These are phyloP conservation scores for Pseudochaenichthys georgianus DNA, from an alignment of 2,797 vertebrate species.

Conservation along the genomic window DNA sequence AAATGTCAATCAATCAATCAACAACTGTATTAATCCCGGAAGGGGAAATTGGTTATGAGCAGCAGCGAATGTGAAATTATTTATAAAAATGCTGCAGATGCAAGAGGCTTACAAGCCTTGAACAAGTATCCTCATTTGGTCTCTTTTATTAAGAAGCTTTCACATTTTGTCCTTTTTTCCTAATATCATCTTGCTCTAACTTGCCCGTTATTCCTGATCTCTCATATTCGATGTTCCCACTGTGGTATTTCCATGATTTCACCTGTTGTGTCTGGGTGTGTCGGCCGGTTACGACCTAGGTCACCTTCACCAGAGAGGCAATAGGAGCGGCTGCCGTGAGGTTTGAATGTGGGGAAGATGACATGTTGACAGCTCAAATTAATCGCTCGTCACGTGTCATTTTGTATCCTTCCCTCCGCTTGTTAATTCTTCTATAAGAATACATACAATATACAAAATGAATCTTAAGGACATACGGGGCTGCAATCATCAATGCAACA, in stretches of 20 bases:
- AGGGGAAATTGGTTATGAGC: too few species aligned
- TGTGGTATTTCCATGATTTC: constrained; percentile 69
- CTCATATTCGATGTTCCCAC: constrained; percentile 14
- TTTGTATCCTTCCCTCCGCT: constrained; percentile 47
- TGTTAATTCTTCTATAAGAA: constrained; percentile 76
- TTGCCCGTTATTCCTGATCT: constrained; percentile 21
- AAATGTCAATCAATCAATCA: background rate
- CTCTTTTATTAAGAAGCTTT: background rate
- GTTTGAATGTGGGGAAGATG: constrained; percentile 79
- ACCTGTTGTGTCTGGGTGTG: constrained; percentile 78
- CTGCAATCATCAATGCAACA: constrained; percentile 62
- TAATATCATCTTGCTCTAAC: background rate
- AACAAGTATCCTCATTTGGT: constrained; percentile 2
- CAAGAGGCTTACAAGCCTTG: constrained; percentile 7
- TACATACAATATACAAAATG: constrained; percentile 66
- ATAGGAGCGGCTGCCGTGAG: constrained; percentile 60
- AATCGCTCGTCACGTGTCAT: constrained; percentile 79
- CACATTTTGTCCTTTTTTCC: background rate
- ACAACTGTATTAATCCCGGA: too few species aligned
- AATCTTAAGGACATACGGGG: constrained; percentile 61
- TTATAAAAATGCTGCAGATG: constrained; percentile 1
- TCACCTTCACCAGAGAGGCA: constrained; percentile 72
- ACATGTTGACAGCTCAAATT: constrained; percentile 84
- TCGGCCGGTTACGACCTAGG: constrained; percentile 75
- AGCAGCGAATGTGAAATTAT: background rate